Percentiles rank a stretch among this genome's conserved stretches.
phyloP scores from a whole-genome alignment of 2,797 vertebrate genomes.

The Sus cebifrons region DNA sequence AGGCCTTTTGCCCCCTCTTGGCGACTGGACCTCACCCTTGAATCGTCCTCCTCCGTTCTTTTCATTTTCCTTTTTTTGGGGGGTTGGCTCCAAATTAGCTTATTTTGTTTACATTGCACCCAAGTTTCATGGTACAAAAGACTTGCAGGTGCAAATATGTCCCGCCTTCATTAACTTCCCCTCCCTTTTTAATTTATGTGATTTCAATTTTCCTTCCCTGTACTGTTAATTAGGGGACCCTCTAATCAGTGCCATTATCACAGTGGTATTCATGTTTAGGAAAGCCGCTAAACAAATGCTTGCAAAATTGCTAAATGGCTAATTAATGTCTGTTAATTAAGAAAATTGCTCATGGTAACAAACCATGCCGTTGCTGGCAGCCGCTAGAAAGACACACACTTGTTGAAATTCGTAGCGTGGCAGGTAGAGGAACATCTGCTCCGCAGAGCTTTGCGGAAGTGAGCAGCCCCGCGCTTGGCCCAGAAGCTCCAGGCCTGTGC shows the following conservation, averaged over 20 bases:
- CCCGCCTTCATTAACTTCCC: slow-evolving; percentile 93
- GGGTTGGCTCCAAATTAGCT: slow-evolving; percentile 86
- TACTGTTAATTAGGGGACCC: slow-evolving; percentile 94
- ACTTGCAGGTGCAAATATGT: slow-evolving; percentile 94
- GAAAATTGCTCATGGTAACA: slow-evolving; percentile 95
- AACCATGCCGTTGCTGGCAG: slow-evolving; percentile 93
- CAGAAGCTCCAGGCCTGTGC: neutral
- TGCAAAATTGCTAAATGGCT: slow-evolving; percentile 94
- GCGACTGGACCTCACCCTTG: slow-evolving; percentile 82
- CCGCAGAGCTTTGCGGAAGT: slow-evolving; percentile 88
- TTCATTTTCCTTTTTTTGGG: slow-evolving; percentile 62
- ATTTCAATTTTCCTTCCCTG: slow-evolving; percentile 94
- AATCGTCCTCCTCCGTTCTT: slow-evolving; percentile 34
- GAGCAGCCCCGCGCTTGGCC: slow-evolving; percentile 72
- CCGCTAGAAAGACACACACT: slow-evolving; percentile 93
- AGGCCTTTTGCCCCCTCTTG: slow-evolving; percentile 74
- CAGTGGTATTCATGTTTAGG: slow-evolving; percentile 94
- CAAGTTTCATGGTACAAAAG: slow-evolving; percentile 92
- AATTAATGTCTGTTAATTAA: slow-evolving; percentile 96
- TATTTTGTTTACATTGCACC: slow-evolving; percentile 92
- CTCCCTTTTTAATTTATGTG: slow-evolving; percentile 94
- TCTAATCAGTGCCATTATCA: slow-evolving; percentile 95
- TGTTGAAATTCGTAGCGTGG: slow-evolving; percentile 93
- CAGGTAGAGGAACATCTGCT: slow-evolving; percentile 93
- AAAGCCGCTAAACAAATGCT: slow-evolving; percentile 95